Evolutionary conservation across 2,113 vertebrate species (phyloP), one percentile per base, ranked within the genome.

Genomic region (Perca fluviatilis): DNA sequence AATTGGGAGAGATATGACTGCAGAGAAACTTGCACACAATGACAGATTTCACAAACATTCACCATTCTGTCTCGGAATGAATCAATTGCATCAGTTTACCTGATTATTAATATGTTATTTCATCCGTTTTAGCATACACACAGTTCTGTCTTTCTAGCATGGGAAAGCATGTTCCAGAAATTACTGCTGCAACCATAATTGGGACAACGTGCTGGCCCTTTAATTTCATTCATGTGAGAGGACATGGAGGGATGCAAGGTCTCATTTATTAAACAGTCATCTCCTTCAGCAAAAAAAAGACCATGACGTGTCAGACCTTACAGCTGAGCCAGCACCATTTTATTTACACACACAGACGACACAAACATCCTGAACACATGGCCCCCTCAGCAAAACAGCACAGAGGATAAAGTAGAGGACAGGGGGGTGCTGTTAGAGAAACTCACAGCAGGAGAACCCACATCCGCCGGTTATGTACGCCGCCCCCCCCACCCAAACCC

Each of bases 361-460:
- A 86, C 70, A 89, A 84, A 89, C 87, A 89, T 79, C 82, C 69
- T 6, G 16, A 88, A 89, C 89, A 91, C 91, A 91, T 89, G 91
- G 86, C 85, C 72, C 72, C 63, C 64, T 83, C 83, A 82, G 87
- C 86, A 84, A 90, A 91, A 92, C 69, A 47, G 88, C 43, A 6
- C 30, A 2, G 50, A 69, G 58, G 40, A 83, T 27, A 8, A 53
- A 49, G 77, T 1, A 16, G 36, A 51, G 11, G 13, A 21, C 21
- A 74, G 78, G 33, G 87, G 81, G 66, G 80, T 65, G 82, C 30
- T 27, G 63, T 56, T 40, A n/a, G 58, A 71, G 58, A n/a, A 23
- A 78, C n/a, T 56, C 64, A 23, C 16, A 60, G 78, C 74, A 61
- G 77, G n/a, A 87, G 65, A 53, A 84, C 30, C 54, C 50, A 36